Evolutionary conservation across 2,888 invertebrate species (phyloP), one percentile per base, ranked within the genome.

Genomic region (Seladonia tumulorum): DNA sequence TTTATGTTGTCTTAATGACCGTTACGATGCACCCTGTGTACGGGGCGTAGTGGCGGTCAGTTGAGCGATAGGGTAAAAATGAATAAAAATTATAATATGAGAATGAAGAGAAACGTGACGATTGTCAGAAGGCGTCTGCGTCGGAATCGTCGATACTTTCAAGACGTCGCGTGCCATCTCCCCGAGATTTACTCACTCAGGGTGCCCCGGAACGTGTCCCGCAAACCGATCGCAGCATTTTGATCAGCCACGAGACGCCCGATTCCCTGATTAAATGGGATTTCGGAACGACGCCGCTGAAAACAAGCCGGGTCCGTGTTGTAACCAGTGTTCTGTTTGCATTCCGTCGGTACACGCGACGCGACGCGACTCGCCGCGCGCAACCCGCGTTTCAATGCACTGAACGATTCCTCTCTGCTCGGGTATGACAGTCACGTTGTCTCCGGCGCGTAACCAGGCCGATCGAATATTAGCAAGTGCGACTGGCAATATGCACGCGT

Each of bases 381-480:
- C 35, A 16, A 25, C 42, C 25, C 47, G 35, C 22, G 75, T 42
- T 70, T 57, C 53, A 75, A 75, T 47, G 70, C 39, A 14, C 49
- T 71, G 14, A 84, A 76, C 35, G 70, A 49, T 53, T 47, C 18
- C 29, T 14, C 29, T 14, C 49, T 25, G 42, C 25, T 49, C 35
- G 35, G 42, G 25, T 83, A 83, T 57, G 76, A 68, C 45, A 45
- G 83, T 83, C 83, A 83, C 83, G 83, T 83, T 72, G 73, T 66
- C 72, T 35, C 47, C 68, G 73, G 68, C 53, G 47, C 76, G 53
- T 39, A 76, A 83, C 53, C 45, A n/a, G 83, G 5, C 66, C 63
- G 76, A 83, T 83, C 83, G 83, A 76, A 83, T 76, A 53, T 83
- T 83, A 68, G 72, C 72, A 49, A 76, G 63, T 53, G 45, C 42